Evolutionary conservation across 30 jellyfish, hydroid and myxozoan species (phyloP), one percentile per base, ranked within the genome.

Genomic region (Aurelia aurita): DNA sequence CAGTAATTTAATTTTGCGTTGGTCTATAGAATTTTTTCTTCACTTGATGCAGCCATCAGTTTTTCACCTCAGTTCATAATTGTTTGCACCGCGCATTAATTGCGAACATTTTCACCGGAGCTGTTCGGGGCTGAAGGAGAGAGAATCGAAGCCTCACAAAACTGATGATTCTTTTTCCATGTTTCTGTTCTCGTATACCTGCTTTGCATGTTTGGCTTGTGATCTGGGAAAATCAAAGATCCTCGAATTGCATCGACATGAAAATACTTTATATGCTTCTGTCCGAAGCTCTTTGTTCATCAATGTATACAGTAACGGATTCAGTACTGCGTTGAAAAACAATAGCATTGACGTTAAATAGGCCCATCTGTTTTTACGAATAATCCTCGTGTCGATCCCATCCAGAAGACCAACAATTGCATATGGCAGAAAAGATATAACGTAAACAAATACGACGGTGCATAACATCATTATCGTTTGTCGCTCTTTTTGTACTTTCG

Each of bases 261-360:
- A 70, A 23, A 53, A 23, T 23, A 73, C 23, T 25, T 53, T 73
- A 44, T 15, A 58, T 9, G 72, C 85, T 32, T 73, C 34, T 29
- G 16, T 73, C 4, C 85, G 85, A 5, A 73, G 72, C 22, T 73
- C 69, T 26, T 57, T 73, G 34, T 73, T 73, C 32, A 53, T 22
- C 5, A 53, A 23, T 32, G 85, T 73, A 43, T 73, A 73, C 47
- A 73, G 35, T 47, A 73, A 73, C 16, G 85, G 85, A 53, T 73
- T 73, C 16, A 73, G 28, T 20, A 73, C 85, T 49, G 85, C 59
- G 39, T 73, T 73, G 23, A 73, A 22, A 51, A 45, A 73, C 29
- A 73, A 70, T 1, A 73, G 59, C 85, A 46, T 49, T 22, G 85
- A 73, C 8, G 85, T 73, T 54, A 73, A 53, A 21, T 73, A 73